Base-by-base conservation (phyloP, 2,888 invertebrate genomes). In the Eupithecia tripunctaria region DNA sequence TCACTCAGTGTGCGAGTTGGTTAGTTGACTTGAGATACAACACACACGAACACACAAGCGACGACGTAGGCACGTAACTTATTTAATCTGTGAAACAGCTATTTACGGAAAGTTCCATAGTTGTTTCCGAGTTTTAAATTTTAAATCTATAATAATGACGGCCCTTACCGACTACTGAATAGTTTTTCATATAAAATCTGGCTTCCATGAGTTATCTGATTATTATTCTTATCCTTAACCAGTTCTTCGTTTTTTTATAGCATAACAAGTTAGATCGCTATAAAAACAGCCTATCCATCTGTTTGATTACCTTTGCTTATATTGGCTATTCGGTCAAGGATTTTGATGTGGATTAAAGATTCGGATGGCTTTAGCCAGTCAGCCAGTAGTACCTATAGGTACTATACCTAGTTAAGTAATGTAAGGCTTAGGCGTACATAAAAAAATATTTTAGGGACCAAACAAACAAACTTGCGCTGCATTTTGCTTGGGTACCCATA, bases 291-390 rank as follows among this genome's bases (percentile, higher is more conserved):
- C n/a, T 32, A 29, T 32, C n/a, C 32, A n/a, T 62, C 3, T 62
- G 18, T 32, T n/a, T 36, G 32, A 62, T 32, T n/a, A 18, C 64
- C 36, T 32, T 25, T 51, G 25, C 29, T 15, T 51, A 36, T 43
- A 63, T 64, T 51, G 43, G 47, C 18, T 82, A 84, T 83, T 85
- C 85, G 88, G 85, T 88, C 88, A 89, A 88, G 88, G 88, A 83
- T 85, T 82, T 80, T 77, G 32, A 36, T 64, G 25, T 64, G 21
- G 63, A 63, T 62, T 36, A 63, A 21, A 63, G n/a, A 12, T 51
- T 51, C 5, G 8, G n/a, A 47, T n/a, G n/a, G 7, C 18, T 47
- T n/a, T 47, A 47, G 47, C 7, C n/a, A n/a, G n/a, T n/a, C n/a
- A n/a, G 18, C n/a, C 0, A 18, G 36, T 36, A 36, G 38, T 36